Evolutionary conservation across 2,113 vertebrate genomes (phyloP).

Genomic region (Mesocricetus auratus): DNA sequence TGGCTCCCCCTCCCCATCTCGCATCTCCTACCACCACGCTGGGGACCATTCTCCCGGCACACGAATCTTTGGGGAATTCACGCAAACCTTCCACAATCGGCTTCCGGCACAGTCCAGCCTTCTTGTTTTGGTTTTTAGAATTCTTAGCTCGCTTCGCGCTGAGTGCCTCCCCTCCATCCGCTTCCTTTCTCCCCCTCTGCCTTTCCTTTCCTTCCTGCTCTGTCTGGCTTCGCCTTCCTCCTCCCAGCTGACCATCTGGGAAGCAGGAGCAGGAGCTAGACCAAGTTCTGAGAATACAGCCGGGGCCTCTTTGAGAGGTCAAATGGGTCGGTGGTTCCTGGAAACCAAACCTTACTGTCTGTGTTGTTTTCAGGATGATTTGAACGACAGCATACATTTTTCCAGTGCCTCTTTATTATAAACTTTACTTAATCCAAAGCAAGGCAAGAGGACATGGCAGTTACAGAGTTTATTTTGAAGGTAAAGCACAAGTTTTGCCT

Average conservation of each 20-base stretch:
- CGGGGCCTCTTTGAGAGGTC: not conserved
- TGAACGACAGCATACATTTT: not conserved
- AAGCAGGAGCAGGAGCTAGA: not conserved
- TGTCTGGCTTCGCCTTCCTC: not conserved
- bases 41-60: not conserved
- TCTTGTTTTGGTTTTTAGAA: not conserved
- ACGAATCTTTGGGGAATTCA: not conserved
- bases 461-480: not conserved
- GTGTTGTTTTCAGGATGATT: not conserved
- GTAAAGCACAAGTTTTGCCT: not conserved
- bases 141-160: not conserved
- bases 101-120: not conserved
- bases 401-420: not conserved
- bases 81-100: not conserved
- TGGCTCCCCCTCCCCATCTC: not conserved
- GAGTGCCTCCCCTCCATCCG: too few relatives aligned
- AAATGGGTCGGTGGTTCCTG: not conserved
- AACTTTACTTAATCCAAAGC: slow-evolving; percentile 4
- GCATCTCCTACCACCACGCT: not conserved
- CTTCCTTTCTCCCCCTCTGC: too few relatives aligned
- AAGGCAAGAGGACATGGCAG: slow-evolving; percentile 1
- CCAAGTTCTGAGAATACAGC: not conserved
- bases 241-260: not conserved
- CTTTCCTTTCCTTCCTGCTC: not conserved
- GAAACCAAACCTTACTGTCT: not conserved